Evolutionary conservation across 2,888 invertebrate species (phyloP), one percentile per base, ranked within the genome.

Genomic region (Dicycla oo): DNA sequence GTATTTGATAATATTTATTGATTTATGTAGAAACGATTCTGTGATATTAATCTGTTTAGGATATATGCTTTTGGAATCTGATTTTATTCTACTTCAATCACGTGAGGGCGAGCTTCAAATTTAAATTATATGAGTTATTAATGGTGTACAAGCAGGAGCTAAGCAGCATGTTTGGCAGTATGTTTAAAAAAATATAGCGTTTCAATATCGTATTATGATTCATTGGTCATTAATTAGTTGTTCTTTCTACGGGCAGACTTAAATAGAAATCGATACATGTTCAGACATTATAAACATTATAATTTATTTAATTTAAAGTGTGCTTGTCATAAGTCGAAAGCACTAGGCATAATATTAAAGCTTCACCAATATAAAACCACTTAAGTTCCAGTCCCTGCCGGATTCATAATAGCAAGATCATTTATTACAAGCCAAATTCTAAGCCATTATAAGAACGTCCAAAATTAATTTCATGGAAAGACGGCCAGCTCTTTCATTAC

Each of bases 1-100:
- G n/a, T n/a, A 79, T 72, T 77, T 80, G 77, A 77, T 67, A 74
- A 73, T 64, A 13, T 77, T 73, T 77, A 82, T 82, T 64, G 68
- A 66, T 61, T 30, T 6, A 69, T 74, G 67, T 72, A 47, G 67
- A 78, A 69, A 72, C 69, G 51, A 65, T 69, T 61, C 30, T 66
- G 30, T 69, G 58, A 69, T 63, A 20, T 73, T 45, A 45, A 77
- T 80, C 69, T 69, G 30, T 66, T 81, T 63, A 30, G 34, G 49
- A 18, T 23, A 38, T 75, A 51, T 53, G 49, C 23, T 45, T 74
- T 49, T 20, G 20, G n/a, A 70, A n/a, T 63, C 23, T 34, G 68
- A 74, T 81, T 53, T 40, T 30, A 58, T 71, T 71, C 49, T 64
- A 47, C 18, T 57, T 68, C 0, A 60, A 34, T 64, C 10, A 30